phyloP scores from a whole-genome alignment of 1,140 invertebrate species.

The Papilio polytes region DNA sequence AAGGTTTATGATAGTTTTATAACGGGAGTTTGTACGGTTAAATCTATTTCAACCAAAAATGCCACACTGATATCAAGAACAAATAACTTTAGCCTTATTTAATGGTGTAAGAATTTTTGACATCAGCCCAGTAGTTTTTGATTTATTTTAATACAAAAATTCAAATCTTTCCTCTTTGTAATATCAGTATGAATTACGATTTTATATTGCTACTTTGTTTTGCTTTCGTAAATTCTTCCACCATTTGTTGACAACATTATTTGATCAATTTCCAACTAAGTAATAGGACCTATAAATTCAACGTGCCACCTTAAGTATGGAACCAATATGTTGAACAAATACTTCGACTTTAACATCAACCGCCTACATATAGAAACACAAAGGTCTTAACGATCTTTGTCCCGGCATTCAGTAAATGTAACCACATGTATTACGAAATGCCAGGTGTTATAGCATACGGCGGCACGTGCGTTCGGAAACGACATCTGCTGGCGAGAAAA shows the following conservation, averaged over 20 bases:
- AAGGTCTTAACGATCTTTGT: constrained; percentile 29
- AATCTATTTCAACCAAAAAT: background rate
- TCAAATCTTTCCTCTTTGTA: no score
- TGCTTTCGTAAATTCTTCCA: no score
- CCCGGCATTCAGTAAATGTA: constrained; percentile 65
- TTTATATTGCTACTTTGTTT: no score
- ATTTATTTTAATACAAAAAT: no score
- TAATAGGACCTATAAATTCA: no score
- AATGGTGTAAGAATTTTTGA: no score
- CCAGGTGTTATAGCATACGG: constrained; percentile 68
- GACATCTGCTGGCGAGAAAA: constrained; percentile 73
- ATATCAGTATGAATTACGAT: no score
- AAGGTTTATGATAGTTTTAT: background rate
- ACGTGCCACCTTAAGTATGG: background rate
- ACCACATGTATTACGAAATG: constrained; percentile 60
- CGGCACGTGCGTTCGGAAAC: constrained; percentile 66
- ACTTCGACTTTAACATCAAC: background rate
- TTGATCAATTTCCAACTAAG: background rate
- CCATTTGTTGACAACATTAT: constrained; percentile 6
- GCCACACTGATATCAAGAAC: no score
- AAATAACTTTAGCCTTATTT: no score
- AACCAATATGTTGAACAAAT: constrained; percentile 19
- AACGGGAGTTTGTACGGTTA: background rate
- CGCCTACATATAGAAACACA: constrained; percentile 21
- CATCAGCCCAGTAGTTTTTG: no score